Base-by-base conservation (phyloP, 2,888 invertebrate genomes). In the Camponotus fellah region DNA sequence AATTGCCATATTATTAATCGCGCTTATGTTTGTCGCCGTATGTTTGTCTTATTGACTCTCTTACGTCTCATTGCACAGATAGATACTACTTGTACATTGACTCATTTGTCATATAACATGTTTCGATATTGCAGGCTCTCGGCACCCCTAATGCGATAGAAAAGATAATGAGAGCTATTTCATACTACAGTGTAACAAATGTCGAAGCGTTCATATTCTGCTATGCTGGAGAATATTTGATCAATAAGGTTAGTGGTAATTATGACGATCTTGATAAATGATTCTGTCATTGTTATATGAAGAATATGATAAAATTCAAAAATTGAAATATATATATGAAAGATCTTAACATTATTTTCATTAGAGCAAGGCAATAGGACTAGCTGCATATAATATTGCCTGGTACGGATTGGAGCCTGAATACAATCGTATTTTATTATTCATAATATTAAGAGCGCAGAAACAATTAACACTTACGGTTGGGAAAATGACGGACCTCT, bases 391-490 rank as follows among this genome's bases (percentile, higher is more conserved):
- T 32, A 69, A 84, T 14, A 49, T n/a, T 3, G n/a, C 56, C 12
- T 88, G 88, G 84, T 88, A 88, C 65, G 46, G 84, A 6, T 26
- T 66, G 43, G 26, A 77, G 2, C 53, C 74, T 0, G 83, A 64
- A 34, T 40, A 77, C 14, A 79, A 46, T 17, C 83, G 76, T 21
- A 58, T 82, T 56, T 3, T 80, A 4, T 68, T 79, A 12, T 21
- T 80, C 3, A 43, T 65, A 5, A 68, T 74, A 60, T 1, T 65
- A 6, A 77, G 64, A 69, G 64, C 79, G n/a, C 82, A 77, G 26
- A 82, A 56, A 14, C 64, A 66, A 26, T 37, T 82, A 8, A 72
- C 60, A 3, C 62, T 77, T 4, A 76, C 76, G 2, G 21, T 40
- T 6, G 68, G 81, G 9, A 83, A 85, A 17, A 66, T 86, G 26